Evolutionary conservation across 2,888 invertebrate species (phyloP), one percentile per base, ranked within the genome.

Genomic region (Mesorhabditis spiculigera): DNA sequence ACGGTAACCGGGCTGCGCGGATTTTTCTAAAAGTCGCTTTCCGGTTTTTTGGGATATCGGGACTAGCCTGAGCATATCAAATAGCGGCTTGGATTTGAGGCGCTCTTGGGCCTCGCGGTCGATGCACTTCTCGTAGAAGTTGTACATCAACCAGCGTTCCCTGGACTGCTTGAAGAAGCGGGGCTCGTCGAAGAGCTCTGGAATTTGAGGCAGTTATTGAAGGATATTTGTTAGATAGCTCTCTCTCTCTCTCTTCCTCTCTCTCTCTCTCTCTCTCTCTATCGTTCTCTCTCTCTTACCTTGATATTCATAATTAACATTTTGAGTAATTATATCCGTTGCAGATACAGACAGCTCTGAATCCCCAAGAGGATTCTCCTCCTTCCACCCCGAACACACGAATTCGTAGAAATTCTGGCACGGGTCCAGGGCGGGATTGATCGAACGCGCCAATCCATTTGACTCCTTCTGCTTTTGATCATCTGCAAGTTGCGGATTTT

Each of bases 101-200:
- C n/a, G 8, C 10, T 50, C n/a, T n/a, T n/a, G 8, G 10, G 8
- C 58, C 1, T 50, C 58, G 8, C n/a, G 8, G n/a, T 50, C 58
- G n/a, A 50, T 50, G 58, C 58, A 50, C n/a, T 50, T 50, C n/a
- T 50, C 58, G n/a, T 50, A 50, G n/a, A 50, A 50, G n/a, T 50
- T n/a, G n/a, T 50, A n/a, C 58, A 50, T 50, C 58, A 50, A 50
- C n/a, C n/a, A 13, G 8, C 58, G 58, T 50, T 50, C 58, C 58
- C 58, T 10, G n/a, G 58, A 50, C 8, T 13, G 10, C n/a, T 50
- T 10, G n/a, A 50, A 50, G 10, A 50, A n/a, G 8, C n/a, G 10
- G 8, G 58, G 58, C 3, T 50, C n/a, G 58, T 13, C n/a, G 58
- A 50, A 50, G n/a, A 50, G 58, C 2, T 50, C 58, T 50, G n/a